Base-by-base conservation (phyloP, 2,113 vertebrate species). In the Sclerurus mexicanus region DNA sequence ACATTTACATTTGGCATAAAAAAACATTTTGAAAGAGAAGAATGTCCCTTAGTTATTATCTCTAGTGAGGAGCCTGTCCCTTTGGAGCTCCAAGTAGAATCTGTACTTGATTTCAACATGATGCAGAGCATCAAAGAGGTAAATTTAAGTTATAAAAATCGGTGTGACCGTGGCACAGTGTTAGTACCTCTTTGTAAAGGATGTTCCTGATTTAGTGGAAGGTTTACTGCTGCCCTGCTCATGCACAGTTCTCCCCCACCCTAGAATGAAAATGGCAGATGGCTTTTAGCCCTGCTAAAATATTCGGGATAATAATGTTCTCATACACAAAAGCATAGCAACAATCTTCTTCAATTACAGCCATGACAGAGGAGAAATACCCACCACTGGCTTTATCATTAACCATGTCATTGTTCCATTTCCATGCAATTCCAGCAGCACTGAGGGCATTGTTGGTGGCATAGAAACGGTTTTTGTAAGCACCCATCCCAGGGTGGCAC, bases 391-490 rank as follows among this genome's bases (percentile, higher is more conserved):
- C 71, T 75, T 78, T 67, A 37, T 60, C 67, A 28, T 64, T 72
- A 73, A 20, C 62, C 68, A 8, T 4, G 93, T 11, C 90, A 85
- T 90, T 92, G 92, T 93, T 94, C 46, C 12, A 47, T 25, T 84
- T 52, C 82, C 63, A 17, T 44, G 37, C 90, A 46, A 27, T 68
- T 64, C 78, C 85, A 90, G 90, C 89, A 89, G 91, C 77, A 14
- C 63, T 15, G 81, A 69, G 44, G 87, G 81, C 90, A 49, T 92
- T 85, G 79, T 92, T 94, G 85, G 66, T 40, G 71, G 90, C 92
- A 90, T 19, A 94, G 92, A 87, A 87, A 90, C 37, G 4, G 27
- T 28, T 96, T 83, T 94, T 95, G 88, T 97, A 28, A 76, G 73
- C 44, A 24, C 82, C 63, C 83, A 58, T n/a, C 4, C 21, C 75